A percentile compares a stretch with the other conserved stretches of the same genome.
These are phyloP conservation scores for Vannuccia rotundouncinata DNA, from an alignment of 2,888 invertebrate genomes.

Conservation along the genomic window DNA sequence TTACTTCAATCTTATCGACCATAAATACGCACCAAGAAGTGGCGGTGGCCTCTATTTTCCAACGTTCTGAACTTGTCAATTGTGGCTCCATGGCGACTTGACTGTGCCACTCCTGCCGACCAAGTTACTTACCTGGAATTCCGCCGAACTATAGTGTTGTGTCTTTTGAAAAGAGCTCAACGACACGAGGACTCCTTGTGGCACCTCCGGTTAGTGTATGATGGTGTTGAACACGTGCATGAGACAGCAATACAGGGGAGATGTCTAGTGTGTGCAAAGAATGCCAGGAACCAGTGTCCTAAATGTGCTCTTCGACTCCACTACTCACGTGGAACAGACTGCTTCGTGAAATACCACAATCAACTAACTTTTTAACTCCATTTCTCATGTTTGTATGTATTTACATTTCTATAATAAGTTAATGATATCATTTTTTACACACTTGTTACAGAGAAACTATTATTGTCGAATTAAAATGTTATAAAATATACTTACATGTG, in stretches of 20 bases:
- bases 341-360: slow-evolving; percentile 10
- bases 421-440: not conserved
- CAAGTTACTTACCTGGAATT: slow-evolving; percentile 10
- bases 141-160: slow-evolving; percentile 19
- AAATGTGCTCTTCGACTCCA: slow-evolving; percentile 14
- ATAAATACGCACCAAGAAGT: slow-evolving; percentile 28
- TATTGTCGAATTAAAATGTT: not conserved
- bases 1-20: slow-evolving; percentile 23
- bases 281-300: not conserved
- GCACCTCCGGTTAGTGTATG: slow-evolving; percentile 9
- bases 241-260: slow-evolving; percentile 17
- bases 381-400: not conserved
- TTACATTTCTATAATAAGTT: not conserved
- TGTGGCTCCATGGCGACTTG: not conserved
- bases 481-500: not conserved
- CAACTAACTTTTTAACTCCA: not conserved
- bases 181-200: not conserved
- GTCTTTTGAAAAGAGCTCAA: slow-evolving; percentile 17
- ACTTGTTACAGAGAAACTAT: not conserved
- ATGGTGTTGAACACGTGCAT: slow-evolving; percentile 21
- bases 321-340: slow-evolving; percentile 8
- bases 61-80: slow-evolving; percentile 9
- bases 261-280: slow-evolving; percentile 16
- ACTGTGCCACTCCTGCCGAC: not conserved
- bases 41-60: slow-evolving; percentile 29